Conservation (phyloP, 2,113 vertebrate species). For the Colossoma macropomum region DNA sequence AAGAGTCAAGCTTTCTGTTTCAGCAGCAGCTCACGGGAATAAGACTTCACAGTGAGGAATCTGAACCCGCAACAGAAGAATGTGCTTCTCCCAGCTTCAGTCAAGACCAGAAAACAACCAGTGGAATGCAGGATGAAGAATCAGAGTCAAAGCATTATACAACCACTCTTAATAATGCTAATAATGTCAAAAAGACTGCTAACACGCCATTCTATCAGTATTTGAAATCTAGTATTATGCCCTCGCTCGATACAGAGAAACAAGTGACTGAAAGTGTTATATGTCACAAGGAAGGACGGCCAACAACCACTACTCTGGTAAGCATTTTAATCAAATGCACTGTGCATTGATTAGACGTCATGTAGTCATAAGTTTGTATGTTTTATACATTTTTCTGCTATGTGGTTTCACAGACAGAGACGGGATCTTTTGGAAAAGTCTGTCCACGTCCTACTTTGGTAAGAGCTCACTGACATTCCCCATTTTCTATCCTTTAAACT, state of each 20-base stretch:
- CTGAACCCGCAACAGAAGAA: neutral
- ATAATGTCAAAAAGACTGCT: neutral
- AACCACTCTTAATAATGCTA: neutral
- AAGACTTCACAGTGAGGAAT: neutral
- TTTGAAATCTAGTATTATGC: constrained; percentile 42
- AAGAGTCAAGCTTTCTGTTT: neutral
- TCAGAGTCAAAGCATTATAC: neutral
- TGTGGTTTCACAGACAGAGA: constrained; percentile 49
- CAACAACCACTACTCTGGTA: constrained; percentile 18
- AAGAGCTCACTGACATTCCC: constrained; percentile 22
- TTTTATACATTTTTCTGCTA: neutral
- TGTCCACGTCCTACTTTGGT: constrained; percentile 56
- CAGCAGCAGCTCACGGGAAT: constrained; percentile 13
- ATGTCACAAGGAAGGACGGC: neutral
- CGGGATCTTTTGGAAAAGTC: constrained; percentile 33
- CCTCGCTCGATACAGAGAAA: neutral
- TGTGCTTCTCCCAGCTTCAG: neutral
- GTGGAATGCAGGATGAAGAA: neutral
- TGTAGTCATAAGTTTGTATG: neutral
- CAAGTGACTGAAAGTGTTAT: neutral
- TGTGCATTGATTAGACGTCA: neutral
- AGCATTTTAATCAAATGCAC: neutral
- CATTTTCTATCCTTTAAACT: neutral
- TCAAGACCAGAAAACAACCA: neutral
- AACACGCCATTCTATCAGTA: constrained; percentile 57